Percentiles rank a stretch among this genome's conserved stretches.
Conservation (phyloP, 2,113 vertebrate species). For the Oncorhynchus kisutch region DNA sequence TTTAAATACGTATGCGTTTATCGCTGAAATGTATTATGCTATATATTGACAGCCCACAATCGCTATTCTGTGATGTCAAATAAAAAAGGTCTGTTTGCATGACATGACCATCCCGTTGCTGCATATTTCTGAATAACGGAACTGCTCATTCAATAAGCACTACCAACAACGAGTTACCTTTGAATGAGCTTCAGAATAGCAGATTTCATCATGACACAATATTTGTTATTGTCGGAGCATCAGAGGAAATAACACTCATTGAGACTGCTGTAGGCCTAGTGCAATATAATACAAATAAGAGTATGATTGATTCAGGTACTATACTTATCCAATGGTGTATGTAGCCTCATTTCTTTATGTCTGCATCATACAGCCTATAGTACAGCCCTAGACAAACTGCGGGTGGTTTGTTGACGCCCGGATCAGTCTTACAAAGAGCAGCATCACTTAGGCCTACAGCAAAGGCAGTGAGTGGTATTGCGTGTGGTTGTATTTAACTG, state of each 20-base stretch:
- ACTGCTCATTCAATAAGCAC: conserved; percentile 17
- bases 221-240: conserved; percentile 55
- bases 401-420: neutral
- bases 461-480: neutral
- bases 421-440: neutral
- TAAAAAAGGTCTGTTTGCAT: neutral
- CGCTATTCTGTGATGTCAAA: neutral
- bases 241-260: conserved; percentile 3
- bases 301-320: neutral
- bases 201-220: conserved; percentile 63
- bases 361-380: neutral
- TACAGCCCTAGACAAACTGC: neutral
- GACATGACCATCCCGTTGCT: neutral
- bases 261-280: neutral
- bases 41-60: neutral
- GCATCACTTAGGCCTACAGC: conserved; percentile 10
- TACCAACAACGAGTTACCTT: neutral
- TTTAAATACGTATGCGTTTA: neutral
- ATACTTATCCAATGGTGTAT: neutral
- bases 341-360: neutral
- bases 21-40: neutral
- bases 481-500: conserved; percentile 8
- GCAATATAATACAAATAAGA: neutral
- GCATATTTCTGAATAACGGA: neutral
- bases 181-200: conserved; percentile 29